These are phyloP conservation scores for Callyntrura sp. DNA, from an alignment of 2,888 invertebrate species.

Conservation along the genomic window DNA sequence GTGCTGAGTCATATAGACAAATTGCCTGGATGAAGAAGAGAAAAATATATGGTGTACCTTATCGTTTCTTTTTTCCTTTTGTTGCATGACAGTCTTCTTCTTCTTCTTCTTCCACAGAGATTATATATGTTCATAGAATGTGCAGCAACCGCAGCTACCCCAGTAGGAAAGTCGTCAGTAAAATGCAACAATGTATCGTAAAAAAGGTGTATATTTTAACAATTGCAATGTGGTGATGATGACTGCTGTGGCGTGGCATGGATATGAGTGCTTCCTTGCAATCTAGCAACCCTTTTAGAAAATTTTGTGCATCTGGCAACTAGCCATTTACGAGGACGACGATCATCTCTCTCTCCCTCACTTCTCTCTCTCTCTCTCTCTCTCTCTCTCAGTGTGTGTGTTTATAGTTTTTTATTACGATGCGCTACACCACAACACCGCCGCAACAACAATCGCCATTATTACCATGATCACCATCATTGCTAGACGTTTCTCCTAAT, in stretches of 20 bases:
- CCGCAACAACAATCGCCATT: not conserved
- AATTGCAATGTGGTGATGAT: constrained; percentile 5
- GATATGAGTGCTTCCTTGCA: constrained; percentile 25
- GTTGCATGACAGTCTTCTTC: not conserved
- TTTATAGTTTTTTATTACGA: not conserved
- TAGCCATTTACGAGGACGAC: constrained; percentile 22
- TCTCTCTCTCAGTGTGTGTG: too few relatives aligned
- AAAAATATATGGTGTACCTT: not conserved
- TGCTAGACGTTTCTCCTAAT: constrained; percentile 24
- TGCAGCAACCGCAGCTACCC: not conserved
- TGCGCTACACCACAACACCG: not conserved
- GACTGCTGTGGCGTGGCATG: not conserved
- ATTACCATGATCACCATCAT: constrained; percentile 35
- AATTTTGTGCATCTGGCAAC: constrained; percentile 36
- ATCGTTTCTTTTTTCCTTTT: not conserved
- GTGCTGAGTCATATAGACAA: not conserved
- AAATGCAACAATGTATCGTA: constrained; percentile 21
- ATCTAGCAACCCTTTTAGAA: constrained; percentile 11
- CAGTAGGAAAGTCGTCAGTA: not conserved
- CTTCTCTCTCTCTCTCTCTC: not conserved
- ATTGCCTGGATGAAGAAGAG: constrained; percentile 20
- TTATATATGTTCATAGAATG: not conserved
- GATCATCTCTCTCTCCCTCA: not conserved
- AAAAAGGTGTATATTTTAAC: constrained; percentile 27
- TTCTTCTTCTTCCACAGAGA: too few relatives aligned